Percentiles rank a stretch among this genome's conserved stretches.
Evolutionary conservation across 2,888 invertebrate species (phyloP).

Genomic region (Drosophila rellima): DNA sequence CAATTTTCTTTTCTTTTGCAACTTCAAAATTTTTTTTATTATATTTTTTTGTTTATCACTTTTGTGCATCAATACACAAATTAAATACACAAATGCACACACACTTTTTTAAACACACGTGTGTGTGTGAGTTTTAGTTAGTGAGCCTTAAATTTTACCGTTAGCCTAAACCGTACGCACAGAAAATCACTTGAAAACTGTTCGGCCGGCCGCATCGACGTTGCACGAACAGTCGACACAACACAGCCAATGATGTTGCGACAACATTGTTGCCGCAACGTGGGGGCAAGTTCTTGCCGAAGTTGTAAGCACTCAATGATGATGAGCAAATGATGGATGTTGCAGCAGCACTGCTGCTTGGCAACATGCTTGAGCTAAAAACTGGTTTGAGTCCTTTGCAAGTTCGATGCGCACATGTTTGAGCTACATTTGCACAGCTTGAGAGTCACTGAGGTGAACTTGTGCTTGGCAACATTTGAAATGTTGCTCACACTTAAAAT

Average conservation of each 20-base stretch:
- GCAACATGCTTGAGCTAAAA: slow-evolving; percentile 6
- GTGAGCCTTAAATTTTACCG: slow-evolving; percentile 55
- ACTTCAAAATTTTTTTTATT: not conserved
- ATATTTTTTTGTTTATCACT: not conserved
- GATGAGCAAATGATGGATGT: not conserved
- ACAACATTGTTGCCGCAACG: slow-evolving; percentile 47
- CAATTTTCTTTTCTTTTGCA: not conserved
- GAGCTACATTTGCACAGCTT: slow-evolving; percentile 24
- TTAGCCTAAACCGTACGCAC: slow-evolving; percentile 60
- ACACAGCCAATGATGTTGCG: slow-evolving; percentile 57
- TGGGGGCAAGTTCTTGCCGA: slow-evolving; percentile 12
- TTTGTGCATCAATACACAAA: not conserved
- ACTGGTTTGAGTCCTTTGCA: slow-evolving; percentile 11
- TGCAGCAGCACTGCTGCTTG: slow-evolving; percentile 14
- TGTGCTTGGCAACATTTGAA: not conserved
- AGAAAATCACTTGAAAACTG: slow-evolving; percentile 76
- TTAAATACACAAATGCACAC: slow-evolving; percentile 20
- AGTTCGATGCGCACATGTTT: slow-evolving; percentile 30
- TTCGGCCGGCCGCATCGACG: slow-evolving; percentile 44
- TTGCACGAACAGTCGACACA: slow-evolving; percentile 13
- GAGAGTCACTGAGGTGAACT: slow-evolving; percentile 32
- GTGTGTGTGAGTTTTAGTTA: slow-evolving; percentile 18
- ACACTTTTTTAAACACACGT: slow-evolving; percentile 9
- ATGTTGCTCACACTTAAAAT: not conserved
- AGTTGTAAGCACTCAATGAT: not conserved